Base-by-base conservation (phyloP, 2,113 vertebrate species). In the Nycticebus coucang region DNA sequence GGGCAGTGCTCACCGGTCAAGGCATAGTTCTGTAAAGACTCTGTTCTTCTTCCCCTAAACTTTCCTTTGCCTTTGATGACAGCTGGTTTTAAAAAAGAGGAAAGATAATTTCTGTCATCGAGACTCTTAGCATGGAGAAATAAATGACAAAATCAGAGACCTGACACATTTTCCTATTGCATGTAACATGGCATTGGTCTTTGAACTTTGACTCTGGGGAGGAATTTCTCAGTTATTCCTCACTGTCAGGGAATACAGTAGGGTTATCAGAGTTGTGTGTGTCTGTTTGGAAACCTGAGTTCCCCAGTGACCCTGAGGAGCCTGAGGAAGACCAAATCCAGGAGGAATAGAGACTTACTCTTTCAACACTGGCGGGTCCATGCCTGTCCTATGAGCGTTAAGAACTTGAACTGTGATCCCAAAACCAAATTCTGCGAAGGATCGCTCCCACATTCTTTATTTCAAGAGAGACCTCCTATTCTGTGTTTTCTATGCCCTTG, bases 381-480 rank as follows among this genome's bases (percentile, higher is more conserved):
- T 68, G 45, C 55, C 12, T 79, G 37, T 60, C 55, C 80, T 4
- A 41, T 66, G 24, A 71, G 24, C 64, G 74, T 77, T 50, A 83
- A 89, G 59, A 68, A 53, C 91, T 91, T 66, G 62, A 86, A 83
- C 92, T 95, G 68, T 66, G 41, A 88, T 30, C 83, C 66, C 64
- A 82, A 64, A 84, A 33, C 21, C 78, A 93, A 68, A 74, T 83
- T 94, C 82, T 71, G 35, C 68, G 87, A 79, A 96, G 45, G 4
- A 37, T 80, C 4, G 14, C 86, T 71, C 35, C 7, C 8, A 45
- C 59, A 19, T 94, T 93, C 62, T 92, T 85, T 37, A 41, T 69
- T 26, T 45, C 53, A 66, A 74, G 33, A 89, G 91, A 90, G 68
- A 2, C 13, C 11, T 78, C 50, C 57, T 71, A 30, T 84, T 95